These are phyloP conservation scores for Lampris megalopsis DNA, from an alignment of 2,113 vertebrate genomes.

Conservation along the genomic window DNA sequence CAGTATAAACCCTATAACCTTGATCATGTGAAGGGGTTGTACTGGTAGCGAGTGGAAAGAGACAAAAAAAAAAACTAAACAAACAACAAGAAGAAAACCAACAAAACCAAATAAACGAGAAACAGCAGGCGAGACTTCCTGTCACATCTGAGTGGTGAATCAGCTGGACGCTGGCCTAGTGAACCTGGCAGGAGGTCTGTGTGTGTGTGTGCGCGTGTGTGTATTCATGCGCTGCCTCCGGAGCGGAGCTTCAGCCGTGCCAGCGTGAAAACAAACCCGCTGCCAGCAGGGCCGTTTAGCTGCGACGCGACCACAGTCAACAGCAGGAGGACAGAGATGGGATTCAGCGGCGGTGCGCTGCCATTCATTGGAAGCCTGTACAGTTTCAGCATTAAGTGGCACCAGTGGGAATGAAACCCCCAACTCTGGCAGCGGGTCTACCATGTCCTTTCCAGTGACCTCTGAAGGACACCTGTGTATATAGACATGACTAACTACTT, in stretches of 20 bases:
- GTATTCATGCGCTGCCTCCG: slow-evolving; percentile 30
- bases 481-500: no score
- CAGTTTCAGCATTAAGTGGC: no score
- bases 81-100: not conserved
- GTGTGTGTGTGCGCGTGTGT: not conserved
- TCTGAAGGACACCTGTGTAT: no score
- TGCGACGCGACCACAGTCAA: slow-evolving; percentile 5
- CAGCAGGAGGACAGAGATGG: slow-evolving; percentile 2
- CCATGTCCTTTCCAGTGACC: no score
- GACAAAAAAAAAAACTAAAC: not conserved
- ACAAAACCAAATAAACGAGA: not conserved
- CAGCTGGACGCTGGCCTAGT: not conserved
- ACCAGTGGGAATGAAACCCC: no score
- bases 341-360: not conserved
- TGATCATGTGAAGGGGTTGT: slow-evolving; percentile 30
- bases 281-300: slow-evolving; percentile 18
- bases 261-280: slow-evolving; percentile 50
- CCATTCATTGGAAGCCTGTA: not conserved
- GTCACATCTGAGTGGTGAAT: slow-evolving; percentile 1
- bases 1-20: not conserved
- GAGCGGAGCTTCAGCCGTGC: slow-evolving; percentile 27
- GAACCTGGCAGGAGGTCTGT: slow-evolving; percentile 6
- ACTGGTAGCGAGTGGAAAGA: slow-evolving; percentile 10
- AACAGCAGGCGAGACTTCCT: no score
- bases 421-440: no score